Base-by-base conservation (phyloP, 2,888 invertebrate genomes). In the Stictocephala bisonia region DNA sequence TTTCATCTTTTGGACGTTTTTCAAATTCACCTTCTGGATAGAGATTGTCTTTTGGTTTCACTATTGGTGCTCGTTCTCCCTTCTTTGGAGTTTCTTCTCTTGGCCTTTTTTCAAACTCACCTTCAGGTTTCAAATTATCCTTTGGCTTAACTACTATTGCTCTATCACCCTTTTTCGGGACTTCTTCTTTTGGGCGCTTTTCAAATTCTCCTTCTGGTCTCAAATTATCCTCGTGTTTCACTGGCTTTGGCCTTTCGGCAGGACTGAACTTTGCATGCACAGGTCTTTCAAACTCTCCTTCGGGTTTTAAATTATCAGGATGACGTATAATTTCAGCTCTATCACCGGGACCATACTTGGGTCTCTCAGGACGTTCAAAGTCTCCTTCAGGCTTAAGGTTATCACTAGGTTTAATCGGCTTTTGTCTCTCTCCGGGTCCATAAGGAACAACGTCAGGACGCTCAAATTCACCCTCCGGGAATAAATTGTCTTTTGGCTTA, bases 11-110 rank as follows among this genome's bases (percentile, higher is more conserved):
- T 22, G 58, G 56, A 4, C 82, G 83, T 69, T 82, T 82, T 74
- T 86, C 84, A 79, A 88, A 88, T 51, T 87, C 87, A n/a, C 89
- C 89, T 79, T 88, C 88, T 1, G 86, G 85, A 74, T 81, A 83
- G 0, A 90, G 81, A 80, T 90, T 90, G 78, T 90, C 89, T 35
- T 82, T 84, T 44, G 85, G 83, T 82, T 72, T 86, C 77, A 84
- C 87, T 3, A 83, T 84, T 20, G 83, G 82, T 18, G 84, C 86
- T 68, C 88, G 81, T 78, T 88, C 88, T 35, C 85, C 87, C 29
- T 60, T 71, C n/a, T 85, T 87, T 66, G 56, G 41, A 1, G 48
- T 31, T 13, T 74, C 31, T 68, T 71, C 66, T 29, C 80, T 83
- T 80, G 51, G 81, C 75, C 75, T 82, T 44, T 84, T 83, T 76